Percentiles rank a stretch among this genome's conserved stretches.
Evolutionary conservation across 2,113 vertebrate genomes (phyloP).

Genomic region (Chelonoidis abingdonii): DNA sequence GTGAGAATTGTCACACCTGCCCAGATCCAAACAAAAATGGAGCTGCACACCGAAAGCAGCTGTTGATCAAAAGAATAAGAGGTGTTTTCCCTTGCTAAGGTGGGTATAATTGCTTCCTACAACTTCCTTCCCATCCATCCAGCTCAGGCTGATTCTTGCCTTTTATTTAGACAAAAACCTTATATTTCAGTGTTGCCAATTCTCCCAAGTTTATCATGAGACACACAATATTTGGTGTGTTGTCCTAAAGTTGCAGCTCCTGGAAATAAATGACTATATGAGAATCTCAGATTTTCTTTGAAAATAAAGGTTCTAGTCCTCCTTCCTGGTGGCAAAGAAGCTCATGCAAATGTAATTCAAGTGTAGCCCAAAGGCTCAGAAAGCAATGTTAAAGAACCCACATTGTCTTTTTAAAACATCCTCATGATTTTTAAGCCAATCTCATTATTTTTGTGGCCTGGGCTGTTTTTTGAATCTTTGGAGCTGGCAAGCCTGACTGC

Average conservation of each 20-base stretch:
- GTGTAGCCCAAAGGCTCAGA: background rate
- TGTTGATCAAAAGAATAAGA: background rate
- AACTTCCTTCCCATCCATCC: too few relatives aligned
- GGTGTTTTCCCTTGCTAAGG: background rate
- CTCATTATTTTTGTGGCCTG: background rate
- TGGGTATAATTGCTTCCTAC: background rate
- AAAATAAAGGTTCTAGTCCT: background rate
- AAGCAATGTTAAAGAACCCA: background rate
- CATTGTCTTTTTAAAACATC: background rate
- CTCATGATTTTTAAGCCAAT: background rate
- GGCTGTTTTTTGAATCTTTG: background rate
- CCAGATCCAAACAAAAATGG: background rate
- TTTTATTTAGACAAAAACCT: fast-evolving
- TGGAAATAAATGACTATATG: background rate
- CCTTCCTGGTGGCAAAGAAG: background rate
- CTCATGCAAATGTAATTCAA: background rate
- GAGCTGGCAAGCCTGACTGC: background rate
- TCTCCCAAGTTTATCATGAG: background rate
- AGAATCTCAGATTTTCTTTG: background rate
- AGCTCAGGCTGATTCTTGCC: background rate
- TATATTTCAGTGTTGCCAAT: background rate
- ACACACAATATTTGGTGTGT: background rate
- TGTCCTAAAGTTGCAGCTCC: background rate
- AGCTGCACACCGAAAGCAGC: background rate
- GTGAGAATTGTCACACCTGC: background rate